A percentile compares a stretch with the other conserved stretches of the same genome.
These are phyloP conservation scores for Oppia nitens DNA, from an alignment of 1,140 invertebrate species.

Conservation along the genomic window DNA sequence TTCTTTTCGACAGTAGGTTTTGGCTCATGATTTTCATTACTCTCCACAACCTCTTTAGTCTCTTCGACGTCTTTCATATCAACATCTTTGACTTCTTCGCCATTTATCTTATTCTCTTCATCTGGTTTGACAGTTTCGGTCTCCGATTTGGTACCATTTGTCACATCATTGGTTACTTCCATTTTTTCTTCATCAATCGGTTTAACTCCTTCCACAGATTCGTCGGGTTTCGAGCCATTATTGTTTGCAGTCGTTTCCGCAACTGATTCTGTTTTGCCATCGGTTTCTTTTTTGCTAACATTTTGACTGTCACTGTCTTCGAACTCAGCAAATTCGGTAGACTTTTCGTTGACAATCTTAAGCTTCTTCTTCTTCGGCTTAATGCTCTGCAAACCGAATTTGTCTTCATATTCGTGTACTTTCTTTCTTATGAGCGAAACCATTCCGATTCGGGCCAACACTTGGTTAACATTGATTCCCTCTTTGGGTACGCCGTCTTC, in stretches of 20 bases:
- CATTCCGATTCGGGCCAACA: slow-evolving; percentile 10
- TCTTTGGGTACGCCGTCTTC: slow-evolving; percentile 13
- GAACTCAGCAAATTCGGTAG: background rate
- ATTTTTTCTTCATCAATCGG: slow-evolving; percentile 1
- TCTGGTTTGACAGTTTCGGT: background rate
- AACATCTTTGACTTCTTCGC: background rate
- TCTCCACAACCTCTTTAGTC: background rate
- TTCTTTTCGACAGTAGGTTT: too few species aligned
- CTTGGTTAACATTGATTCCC: slow-evolving; percentile 9
- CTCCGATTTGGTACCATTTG: background rate
- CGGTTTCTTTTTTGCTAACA: background rate
- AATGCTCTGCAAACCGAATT: background rate
- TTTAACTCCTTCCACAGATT: background rate
- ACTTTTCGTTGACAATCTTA: background rate
- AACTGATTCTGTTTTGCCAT: too few species aligned
- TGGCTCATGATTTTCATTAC: background rate
- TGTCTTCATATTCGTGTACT: slow-evolving; percentile 7
- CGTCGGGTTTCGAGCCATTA: background rate
- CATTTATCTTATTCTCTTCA: background rate
- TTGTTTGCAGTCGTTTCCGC: background rate
- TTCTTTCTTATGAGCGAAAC: slow-evolving; percentile 8
- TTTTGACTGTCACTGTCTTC: background rate
- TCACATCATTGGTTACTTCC: background rate
- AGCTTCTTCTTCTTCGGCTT: background rate
- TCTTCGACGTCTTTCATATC: background rate